Evolutionary conservation across 30 jellyfish, hydroid and myxozoan species (phyloP).

Genomic region (Sanderia malayensis): DNA sequence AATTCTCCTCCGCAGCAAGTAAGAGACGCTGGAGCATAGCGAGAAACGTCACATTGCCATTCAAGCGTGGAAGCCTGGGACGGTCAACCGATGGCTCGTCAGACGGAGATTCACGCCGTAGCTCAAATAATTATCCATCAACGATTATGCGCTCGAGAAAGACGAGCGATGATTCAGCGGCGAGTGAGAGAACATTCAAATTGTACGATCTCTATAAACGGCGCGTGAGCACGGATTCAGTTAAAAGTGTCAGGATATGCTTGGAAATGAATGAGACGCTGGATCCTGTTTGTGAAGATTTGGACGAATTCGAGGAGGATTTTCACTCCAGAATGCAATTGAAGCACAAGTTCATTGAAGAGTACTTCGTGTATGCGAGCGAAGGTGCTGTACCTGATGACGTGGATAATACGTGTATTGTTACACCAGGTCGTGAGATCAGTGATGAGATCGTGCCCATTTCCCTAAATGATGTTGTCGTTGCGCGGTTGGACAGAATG

Average conservation of each 20-base stretch:
- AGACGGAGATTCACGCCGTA: constrained; percentile 2
- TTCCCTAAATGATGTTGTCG: constrained; percentile 75
- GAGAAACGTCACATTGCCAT: not conserved
- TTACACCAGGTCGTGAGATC: constrained; percentile 64
- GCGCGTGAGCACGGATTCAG: constrained; percentile 31
- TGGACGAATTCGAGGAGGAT: constrained; percentile 26
- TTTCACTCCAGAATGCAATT: not conserved
- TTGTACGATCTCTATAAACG: constrained; percentile 2
- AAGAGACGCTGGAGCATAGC: constrained; percentile 34
- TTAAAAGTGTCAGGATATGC: constrained; percentile 15
- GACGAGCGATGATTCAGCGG: constrained; percentile 3
- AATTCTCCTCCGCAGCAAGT: not conserved
- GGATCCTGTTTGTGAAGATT: constrained; percentile 32
- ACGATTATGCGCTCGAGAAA: not conserved
- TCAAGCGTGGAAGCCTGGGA: constrained; percentile 7
- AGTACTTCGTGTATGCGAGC: constrained; percentile 51
- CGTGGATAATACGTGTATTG: constrained; percentile 55
- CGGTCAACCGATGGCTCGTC: not conserved
- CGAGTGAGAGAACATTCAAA: not conserved
- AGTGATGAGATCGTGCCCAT: constrained; percentile 64
- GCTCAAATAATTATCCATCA: constrained; percentile 10
- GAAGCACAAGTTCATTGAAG: not conserved
- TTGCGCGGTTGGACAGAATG: constrained; percentile 92
- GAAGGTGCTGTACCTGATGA: constrained; percentile 70
- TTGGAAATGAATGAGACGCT: constrained; percentile 34